Evolutionary conservation across 53 echinoderm and acorn worm species (phyloP).

Genomic region (Zoroaster sp.): DNA sequence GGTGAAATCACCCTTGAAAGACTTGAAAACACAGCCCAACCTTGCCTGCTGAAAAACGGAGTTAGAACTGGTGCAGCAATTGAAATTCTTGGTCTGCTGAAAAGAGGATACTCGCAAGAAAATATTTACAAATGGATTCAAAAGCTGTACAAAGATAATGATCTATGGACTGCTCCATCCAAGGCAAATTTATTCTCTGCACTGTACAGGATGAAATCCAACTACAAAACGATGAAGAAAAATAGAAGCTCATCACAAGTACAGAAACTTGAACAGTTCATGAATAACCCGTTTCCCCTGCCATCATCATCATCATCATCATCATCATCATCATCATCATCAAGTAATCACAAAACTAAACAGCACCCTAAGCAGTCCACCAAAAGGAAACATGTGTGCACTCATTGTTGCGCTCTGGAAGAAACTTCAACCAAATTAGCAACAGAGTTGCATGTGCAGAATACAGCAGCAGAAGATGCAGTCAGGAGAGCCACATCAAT

Average conservation of each 20-base stretch:
- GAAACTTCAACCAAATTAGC: neutral
- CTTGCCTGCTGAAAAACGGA: neutral
- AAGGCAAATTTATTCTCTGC: neutral
- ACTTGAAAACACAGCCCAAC: neutral
- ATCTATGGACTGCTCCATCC: neutral
- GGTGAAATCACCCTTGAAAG: neutral
- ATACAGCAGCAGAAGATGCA: constrained; percentile 4
- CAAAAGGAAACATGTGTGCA: neutral
- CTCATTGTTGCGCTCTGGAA: neutral
- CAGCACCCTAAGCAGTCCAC: neutral
- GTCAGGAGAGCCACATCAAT: neutral
- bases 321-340: neutral
- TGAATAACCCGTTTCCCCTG: neutral
- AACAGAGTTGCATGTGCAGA: neutral
- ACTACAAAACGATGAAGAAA: neutral
- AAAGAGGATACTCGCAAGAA: neutral
- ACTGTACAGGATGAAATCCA: neutral
- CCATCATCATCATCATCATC: too few species aligned
- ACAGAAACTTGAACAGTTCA: neutral
- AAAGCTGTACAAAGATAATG: neutral
- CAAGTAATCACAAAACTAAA: neutral
- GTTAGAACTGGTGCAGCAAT: constrained; percentile 19
- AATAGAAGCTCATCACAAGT: neutral
- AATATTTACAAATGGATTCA: constrained; percentile 10
- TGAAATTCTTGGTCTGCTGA: neutral